phyloP scores from a whole-genome alignment of 2,113 vertebrate genomes.

The human region DNA sequence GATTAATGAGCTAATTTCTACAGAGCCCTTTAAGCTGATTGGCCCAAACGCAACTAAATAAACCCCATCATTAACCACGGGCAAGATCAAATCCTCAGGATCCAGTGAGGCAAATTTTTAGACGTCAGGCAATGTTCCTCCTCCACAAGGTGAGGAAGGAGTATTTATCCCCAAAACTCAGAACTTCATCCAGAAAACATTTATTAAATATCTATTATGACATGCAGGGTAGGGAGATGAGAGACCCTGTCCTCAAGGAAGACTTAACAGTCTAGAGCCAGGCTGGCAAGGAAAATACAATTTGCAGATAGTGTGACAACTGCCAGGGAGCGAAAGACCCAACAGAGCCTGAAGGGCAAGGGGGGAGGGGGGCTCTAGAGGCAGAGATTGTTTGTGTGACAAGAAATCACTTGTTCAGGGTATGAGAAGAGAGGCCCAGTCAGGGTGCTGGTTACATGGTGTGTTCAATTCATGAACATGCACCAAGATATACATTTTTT shows the following conservation, averaged over 20 bases:
- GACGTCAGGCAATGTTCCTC: not conserved
- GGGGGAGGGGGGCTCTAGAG: no score
- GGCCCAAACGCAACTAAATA: constrained; percentile 45
- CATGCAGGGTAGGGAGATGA: not conserved
- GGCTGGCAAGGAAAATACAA: not conserved
- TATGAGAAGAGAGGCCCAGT: not conserved
- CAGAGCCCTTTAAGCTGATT: constrained; percentile 62
- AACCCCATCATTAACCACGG: constrained; percentile 23
- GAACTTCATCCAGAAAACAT: not conserved
- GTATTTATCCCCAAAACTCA: not conserved
- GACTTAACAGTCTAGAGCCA: not conserved
- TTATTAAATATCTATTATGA: not conserved
- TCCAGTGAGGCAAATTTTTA: not conserved
- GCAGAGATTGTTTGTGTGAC: not conserved
- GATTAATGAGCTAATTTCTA: constrained; percentile 68
- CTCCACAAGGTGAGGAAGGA: not conserved
- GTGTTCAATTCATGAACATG: not conserved
- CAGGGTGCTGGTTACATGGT: not conserved
- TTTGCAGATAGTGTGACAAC: not conserved
- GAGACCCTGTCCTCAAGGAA: not conserved
- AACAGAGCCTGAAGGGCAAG: not conserved
- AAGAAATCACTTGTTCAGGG: not conserved
- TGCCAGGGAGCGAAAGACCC: not conserved
- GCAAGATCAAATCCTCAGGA: constrained; percentile 38
- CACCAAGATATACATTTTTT: not conserved